phyloP scores from a whole-genome alignment of 2,888 invertebrate species.

The Copidosoma aretas region DNA sequence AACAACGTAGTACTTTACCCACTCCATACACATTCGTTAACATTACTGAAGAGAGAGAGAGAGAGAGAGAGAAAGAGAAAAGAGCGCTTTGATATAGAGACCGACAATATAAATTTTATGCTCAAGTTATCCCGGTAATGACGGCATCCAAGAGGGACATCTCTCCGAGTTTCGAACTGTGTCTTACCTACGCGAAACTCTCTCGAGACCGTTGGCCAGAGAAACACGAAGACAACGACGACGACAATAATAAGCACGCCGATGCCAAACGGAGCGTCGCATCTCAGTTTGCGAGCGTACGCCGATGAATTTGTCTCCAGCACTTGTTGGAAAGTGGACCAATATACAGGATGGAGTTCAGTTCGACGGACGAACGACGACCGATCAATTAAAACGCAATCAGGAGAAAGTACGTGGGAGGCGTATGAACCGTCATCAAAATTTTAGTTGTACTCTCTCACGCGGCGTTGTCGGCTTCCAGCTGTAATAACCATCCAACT shows the following conservation, averaged over 20 bases:
- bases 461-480: no score
- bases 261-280: conserved; percentile 34
- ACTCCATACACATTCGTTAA: no score
- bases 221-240: conserved; percentile 21
- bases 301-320: conserved; percentile 24
- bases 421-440: no score
- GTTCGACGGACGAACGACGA: no score
- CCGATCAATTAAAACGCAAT: no score
- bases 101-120: conserved; percentile 25
- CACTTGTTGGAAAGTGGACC: not conserved
- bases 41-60: no score
- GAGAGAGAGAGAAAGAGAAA: not conserved
- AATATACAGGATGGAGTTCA: no score
- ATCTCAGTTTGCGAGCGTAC: conserved; percentile 5
- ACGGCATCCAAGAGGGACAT: conserved; percentile 11
- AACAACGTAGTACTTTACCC: no score
- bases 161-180: conserved; percentile 23
- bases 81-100: not conserved
- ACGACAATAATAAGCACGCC: conserved; percentile 28
- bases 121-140: conserved; percentile 29
- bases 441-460: no score
- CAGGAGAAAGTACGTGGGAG: no score
- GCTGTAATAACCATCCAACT: no score
- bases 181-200: conserved; percentile 6
- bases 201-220: conserved; percentile 17